Evolutionary conservation across 2,888 invertebrate genomes (phyloP).

Genomic region (Apamea epomidion): DNA sequence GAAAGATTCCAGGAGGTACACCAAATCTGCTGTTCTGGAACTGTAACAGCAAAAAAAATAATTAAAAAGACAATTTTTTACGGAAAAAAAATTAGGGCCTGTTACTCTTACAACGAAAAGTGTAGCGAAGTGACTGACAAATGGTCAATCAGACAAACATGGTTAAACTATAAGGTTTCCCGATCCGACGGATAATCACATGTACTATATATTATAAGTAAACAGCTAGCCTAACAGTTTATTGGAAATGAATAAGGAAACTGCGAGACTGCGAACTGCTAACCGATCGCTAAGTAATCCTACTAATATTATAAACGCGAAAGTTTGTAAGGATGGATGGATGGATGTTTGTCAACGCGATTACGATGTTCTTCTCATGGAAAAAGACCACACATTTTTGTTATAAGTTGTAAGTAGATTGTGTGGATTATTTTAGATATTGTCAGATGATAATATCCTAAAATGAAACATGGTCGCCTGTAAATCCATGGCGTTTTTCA

Average conservation of each 20-base stretch:
- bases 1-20: slow-evolving; percentile 21
- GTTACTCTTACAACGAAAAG: not conserved
- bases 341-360: too few species aligned
- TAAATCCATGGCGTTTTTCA: not conserved
- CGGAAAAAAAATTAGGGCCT: not conserved
- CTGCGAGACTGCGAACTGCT: too few species aligned
- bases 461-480: too few species aligned
- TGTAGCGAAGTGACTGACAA: not conserved
- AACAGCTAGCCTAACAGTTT: not conserved
- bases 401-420: too few species aligned
- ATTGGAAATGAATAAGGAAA: not conserved
- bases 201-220: not conserved
- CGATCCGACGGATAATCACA: too few species aligned
- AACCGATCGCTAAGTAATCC: not conserved
- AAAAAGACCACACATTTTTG: too few species aligned
- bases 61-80: too few species aligned
- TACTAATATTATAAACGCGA: too few species aligned
- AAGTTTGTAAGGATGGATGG: too few species aligned
- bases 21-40: slow-evolving; percentile 32
- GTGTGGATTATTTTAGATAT: not conserved
- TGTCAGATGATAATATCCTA: not conserved
- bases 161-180: too few species aligned
- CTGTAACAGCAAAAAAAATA: slow-evolving; percentile 18
- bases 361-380: too few species aligned
- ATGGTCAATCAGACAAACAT: too few species aligned